A percentile compares a stretch with the other conserved stretches of the same genome.
phyloP scores from a whole-genome alignment of 2,888 invertebrate species.

The Ariolimax columbianus region DNA sequence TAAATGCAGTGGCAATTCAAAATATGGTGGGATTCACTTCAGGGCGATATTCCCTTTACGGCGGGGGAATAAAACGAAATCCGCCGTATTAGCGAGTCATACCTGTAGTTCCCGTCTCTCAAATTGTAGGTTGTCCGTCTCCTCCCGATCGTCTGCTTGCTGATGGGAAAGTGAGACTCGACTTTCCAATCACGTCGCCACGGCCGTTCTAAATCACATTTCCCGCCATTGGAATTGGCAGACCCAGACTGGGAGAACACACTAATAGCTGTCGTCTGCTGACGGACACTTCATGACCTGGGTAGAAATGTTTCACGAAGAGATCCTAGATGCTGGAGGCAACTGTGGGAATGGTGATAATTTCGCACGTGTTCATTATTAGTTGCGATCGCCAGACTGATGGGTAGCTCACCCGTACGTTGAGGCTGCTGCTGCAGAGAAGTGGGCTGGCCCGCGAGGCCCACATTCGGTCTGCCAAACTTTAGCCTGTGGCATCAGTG shows the following conservation, averaged over 20 bases:
- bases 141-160: too few species aligned
- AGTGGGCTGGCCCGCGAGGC: too few species aligned
- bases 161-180: background rate
- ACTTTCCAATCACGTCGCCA: background rate
- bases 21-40: too few species aligned
- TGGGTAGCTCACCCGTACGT: too few species aligned
- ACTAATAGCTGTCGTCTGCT: background rate
- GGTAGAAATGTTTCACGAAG: background rate
- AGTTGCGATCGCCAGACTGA: too few species aligned
- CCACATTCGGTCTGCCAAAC: too few species aligned
- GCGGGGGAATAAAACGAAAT: too few species aligned
- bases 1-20: too few species aligned
- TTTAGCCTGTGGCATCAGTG: too few species aligned
- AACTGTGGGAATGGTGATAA: background rate
- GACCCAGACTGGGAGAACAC: background rate
- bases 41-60: too few species aligned
- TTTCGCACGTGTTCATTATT: background rate
- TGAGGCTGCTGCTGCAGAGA: too few species aligned
- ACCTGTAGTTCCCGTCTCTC: background rate
- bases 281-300: background rate
- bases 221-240: background rate
- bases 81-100: too few species aligned
- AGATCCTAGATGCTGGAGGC: background rate
- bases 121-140: background rate
- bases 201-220: constrained; percentile 4